These are phyloP conservation scores for Anarhynchus alexandrinus DNA, from an alignment of 2,113 vertebrate genomes.

Conservation along the genomic window DNA sequence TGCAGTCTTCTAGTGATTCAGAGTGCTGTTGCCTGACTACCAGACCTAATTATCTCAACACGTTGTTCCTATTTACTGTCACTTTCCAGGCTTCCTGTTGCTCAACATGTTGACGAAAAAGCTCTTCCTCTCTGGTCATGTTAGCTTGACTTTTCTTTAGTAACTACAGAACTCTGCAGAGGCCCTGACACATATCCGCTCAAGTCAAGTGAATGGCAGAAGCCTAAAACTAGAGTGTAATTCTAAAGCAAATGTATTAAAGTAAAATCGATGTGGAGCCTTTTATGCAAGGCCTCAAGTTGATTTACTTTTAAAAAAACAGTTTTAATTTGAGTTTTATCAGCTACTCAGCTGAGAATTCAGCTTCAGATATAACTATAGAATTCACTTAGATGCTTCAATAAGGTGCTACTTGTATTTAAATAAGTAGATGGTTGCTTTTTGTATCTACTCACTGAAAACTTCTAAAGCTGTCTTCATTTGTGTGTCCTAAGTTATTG, in stretches of 20 bases:
- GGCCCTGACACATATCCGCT: background rate
- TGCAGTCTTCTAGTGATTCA: constrained; percentile 46
- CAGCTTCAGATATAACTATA: background rate
- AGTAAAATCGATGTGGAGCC: background rate
- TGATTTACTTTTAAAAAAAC: background rate
- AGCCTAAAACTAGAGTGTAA: background rate
- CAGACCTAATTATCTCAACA: constrained; percentile 60
- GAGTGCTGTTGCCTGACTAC: constrained; percentile 64
- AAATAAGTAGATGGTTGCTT: background rate
- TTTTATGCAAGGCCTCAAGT: background rate
- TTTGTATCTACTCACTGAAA: background rate
- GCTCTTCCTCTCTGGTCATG: constrained; percentile 29
- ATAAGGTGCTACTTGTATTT: background rate
- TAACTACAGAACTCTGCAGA: background rate
- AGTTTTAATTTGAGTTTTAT: background rate
- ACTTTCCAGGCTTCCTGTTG: constrained; percentile 65
- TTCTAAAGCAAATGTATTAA: background rate
- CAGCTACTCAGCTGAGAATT: background rate
- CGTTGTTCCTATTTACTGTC: constrained; percentile 68
- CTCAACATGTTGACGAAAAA: constrained; percentile 25
- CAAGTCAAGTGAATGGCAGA: background rate
- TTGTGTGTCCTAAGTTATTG: background rate
- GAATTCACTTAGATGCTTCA: background rate
- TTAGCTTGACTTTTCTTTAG: constrained; percentile 19
- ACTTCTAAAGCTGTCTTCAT: background rate